phyloP scores from a whole-genome alignment of 92 coral and sea anemone species.

The Umimayanthus kanabou region DNA sequence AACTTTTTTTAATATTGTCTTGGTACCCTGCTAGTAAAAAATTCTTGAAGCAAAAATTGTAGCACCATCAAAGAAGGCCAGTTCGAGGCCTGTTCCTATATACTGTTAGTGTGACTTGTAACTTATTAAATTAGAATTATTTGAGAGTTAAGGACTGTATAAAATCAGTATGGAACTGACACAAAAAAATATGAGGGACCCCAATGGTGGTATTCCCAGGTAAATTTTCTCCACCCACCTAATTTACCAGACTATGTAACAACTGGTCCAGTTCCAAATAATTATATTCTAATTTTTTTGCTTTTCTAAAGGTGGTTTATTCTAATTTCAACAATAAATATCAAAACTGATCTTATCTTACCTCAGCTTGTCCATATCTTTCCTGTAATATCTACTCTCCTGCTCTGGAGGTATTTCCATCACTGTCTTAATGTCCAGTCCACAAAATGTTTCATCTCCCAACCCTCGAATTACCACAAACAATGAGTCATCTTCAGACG shows the following conservation, averaged over 20 bases:
- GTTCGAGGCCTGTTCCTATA: too few relatives aligned
- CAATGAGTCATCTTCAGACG: constrained; percentile 79
- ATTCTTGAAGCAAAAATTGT: too few relatives aligned
- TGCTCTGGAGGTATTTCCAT: constrained; percentile 64
- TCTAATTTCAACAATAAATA: background rate
- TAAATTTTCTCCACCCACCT: too few relatives aligned
- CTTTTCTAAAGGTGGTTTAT: background rate
- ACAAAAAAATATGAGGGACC: too few relatives aligned
- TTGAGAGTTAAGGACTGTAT: too few relatives aligned
- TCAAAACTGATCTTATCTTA: constrained; percentile 1
- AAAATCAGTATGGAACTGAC: background rate
- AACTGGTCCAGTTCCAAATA: background rate
- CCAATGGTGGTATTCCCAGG: background rate
- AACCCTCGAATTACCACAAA: constrained; percentile 90
- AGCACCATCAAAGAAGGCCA: too few relatives aligned
- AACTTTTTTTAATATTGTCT: too few relatives aligned
- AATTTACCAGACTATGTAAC: background rate
- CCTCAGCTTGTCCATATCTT: constrained; percentile 88
- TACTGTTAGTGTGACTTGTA: too few relatives aligned
- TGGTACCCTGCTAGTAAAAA: too few relatives aligned
- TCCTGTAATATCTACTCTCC: constrained; percentile 74
- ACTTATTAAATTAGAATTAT: too few relatives aligned
- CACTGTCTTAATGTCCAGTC: constrained; percentile 79
- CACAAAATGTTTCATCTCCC: constrained; percentile 88
- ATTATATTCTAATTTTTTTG: background rate